Conservation (phyloP, 2,888 invertebrate genomes). For the Hartigia nigra region DNA sequence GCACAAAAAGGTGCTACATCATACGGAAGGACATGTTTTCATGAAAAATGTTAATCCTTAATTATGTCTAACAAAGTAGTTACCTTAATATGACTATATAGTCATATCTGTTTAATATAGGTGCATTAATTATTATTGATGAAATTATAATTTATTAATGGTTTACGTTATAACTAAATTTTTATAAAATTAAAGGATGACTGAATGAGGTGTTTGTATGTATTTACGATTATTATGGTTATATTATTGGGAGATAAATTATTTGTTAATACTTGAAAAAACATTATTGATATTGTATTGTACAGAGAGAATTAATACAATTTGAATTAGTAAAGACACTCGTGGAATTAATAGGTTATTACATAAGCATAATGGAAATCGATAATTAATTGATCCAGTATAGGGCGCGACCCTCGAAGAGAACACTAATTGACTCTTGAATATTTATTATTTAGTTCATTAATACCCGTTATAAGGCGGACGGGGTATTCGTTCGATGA, state of each 20-base stretch:
- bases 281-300: not conserved
- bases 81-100: not conserved
- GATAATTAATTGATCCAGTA: slow-evolving; percentile 51
- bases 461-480: not conserved
- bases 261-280: not conserved
- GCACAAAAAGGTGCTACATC: no score
- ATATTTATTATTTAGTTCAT: slow-evolving; percentile 46
- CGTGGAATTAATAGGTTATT: slow-evolving; percentile 48
- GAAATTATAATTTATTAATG: no score
- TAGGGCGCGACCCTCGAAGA: slow-evolving; percentile 30
- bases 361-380: slow-evolving; percentile 48
- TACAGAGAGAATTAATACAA: not conserved
- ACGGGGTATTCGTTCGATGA: not conserved
- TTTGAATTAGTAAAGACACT: slow-evolving; percentile 10
- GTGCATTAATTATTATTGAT: no score
- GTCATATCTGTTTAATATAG: no score
- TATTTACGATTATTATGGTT: not conserved
- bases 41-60: no score
- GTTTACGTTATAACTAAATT: no score
- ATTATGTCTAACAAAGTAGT: no score
- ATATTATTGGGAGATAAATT: not conserved
- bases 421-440: slow-evolving; percentile 49
- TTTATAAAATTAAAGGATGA: not conserved
- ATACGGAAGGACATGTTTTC: no score
- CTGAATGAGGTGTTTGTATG: not conserved